phyloP scores from a whole-genome alignment of 2,888 invertebrate genomes.

The Nomada goodeniana region DNA sequence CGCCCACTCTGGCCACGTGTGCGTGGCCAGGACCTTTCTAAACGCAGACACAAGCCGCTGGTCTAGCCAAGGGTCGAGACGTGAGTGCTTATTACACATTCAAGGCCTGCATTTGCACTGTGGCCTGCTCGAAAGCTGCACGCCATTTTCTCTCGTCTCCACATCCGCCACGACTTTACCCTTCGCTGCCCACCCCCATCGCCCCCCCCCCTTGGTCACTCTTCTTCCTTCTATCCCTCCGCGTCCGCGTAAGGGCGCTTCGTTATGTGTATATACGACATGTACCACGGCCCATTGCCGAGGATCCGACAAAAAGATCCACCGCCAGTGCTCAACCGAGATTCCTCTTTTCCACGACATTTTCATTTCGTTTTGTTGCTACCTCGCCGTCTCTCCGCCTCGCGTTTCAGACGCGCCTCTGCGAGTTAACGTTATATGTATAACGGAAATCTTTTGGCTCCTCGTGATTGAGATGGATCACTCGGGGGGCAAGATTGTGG shows the following conservation, averaged over 20 bases:
- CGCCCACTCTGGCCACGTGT: background rate
- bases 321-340: slow-evolving; percentile 43
- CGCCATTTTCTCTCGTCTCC: slow-evolving; percentile 33
- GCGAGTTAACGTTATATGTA: background rate
- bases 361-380: slow-evolving; percentile 47
- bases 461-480: background rate
- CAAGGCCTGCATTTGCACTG: slow-evolving; percentile 75
- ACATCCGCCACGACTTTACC: background rate
- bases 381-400: background rate
- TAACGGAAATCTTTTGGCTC: slow-evolving; percentile 6
- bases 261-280: slow-evolving; percentile 59
- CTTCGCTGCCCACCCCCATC: background rate
- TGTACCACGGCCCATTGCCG: slow-evolving; percentile 56
- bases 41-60: slow-evolving; percentile 71
- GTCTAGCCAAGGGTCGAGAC: slow-evolving; percentile 71
- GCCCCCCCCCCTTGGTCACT: slow-evolving; percentile 29
- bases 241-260: slow-evolving; percentile 54
- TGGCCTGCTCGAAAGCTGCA: slow-evolving; percentile 61
- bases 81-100: slow-evolving; percentile 82
- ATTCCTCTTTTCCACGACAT: slow-evolving; percentile 47
- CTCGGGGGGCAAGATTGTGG: background rate
- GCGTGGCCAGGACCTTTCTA: slow-evolving; percentile 74
- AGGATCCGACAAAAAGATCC: slow-evolving; percentile 60
- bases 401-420: background rate
- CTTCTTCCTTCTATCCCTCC: slow-evolving; percentile 60